A percentile compares a stretch with the other conserved stretches of the same genome.
phyloP scores from a whole-genome alignment of 1,140 invertebrate species.

The Eupeodes corollae region DNA sequence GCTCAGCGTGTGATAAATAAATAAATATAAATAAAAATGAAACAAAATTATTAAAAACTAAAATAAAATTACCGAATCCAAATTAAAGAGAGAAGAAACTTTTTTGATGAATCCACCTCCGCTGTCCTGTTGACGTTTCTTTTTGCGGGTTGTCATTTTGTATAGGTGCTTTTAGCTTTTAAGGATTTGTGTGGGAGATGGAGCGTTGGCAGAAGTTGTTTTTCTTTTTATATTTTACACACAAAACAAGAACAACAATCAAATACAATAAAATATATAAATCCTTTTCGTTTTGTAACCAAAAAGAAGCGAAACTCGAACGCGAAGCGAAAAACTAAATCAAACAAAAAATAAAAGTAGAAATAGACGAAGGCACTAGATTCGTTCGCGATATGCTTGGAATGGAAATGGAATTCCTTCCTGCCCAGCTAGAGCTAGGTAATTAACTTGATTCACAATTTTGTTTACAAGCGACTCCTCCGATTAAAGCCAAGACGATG shows the following conservation, averaged over 20 bases:
- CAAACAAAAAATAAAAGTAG: no score
- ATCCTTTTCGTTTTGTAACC: neutral
- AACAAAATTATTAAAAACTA: constrained; percentile 8
- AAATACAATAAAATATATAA: neutral
- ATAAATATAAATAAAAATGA: constrained; percentile 7
- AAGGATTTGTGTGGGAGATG: neutral
- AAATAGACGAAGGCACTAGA: no score
- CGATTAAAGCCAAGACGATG: no score
- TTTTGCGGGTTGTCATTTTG: constrained; percentile 61
- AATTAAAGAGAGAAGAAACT: constrained; percentile 73
- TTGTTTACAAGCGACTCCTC: no score
- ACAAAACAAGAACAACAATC: neutral
- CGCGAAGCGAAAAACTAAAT: neutral
- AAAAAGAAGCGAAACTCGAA: neutral
- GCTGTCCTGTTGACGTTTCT: constrained; percentile 58
- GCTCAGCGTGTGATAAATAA: no score
- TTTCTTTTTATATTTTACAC: neutral
- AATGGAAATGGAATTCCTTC: no score
- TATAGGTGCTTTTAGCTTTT: constrained; percentile 1
- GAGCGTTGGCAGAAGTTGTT: neutral
- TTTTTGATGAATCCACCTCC: constrained; percentile 66
- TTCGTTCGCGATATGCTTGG: no score
- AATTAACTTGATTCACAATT: no score
- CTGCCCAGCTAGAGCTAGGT: no score
- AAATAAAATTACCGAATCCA: constrained; percentile 58